Conservation (phyloP, 1,140 invertebrate genomes). For the Geopemphigus sp. region DNA sequence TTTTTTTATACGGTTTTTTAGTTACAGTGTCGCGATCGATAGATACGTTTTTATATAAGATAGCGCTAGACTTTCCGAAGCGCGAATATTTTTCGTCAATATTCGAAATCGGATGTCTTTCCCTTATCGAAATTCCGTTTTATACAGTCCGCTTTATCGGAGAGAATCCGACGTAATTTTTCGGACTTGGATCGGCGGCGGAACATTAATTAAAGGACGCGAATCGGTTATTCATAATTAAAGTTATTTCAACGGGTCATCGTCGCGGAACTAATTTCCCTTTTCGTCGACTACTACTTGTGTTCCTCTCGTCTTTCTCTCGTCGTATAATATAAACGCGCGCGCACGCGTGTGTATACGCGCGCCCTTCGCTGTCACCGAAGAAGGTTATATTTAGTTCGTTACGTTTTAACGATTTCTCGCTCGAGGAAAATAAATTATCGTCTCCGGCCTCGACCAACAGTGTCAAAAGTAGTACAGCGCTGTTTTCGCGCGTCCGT, state of each 20-base stretch:
- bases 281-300: not conserved
- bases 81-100: too few species aligned
- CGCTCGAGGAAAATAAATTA: not conserved
- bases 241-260: constrained; percentile 21
- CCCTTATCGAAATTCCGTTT: not conserved
- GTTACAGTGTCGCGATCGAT: too few species aligned
- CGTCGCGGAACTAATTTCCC: constrained; percentile 3
- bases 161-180: constrained; percentile 1
- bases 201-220: constrained; percentile 1
- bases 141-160: not conserved
- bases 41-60: too few species aligned
- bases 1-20: too few species aligned
- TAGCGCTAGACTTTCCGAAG: too few species aligned
- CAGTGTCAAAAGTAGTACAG: not conserved
- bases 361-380: not conserved
- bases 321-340: too few species aligned
- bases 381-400: not conserved
- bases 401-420: not conserved
- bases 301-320: not conserved
- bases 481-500: not conserved
- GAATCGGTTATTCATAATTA: constrained; percentile 23
- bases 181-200: not conserved
- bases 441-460: not conserved
- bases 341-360: not conserved
- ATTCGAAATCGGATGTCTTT: not conserved